Evolutionary conservation across 2,797 vertebrate species (phyloP), one percentile per base, ranked within the genome.

Genomic region (Pseudotriccus pelzelni): DNA sequence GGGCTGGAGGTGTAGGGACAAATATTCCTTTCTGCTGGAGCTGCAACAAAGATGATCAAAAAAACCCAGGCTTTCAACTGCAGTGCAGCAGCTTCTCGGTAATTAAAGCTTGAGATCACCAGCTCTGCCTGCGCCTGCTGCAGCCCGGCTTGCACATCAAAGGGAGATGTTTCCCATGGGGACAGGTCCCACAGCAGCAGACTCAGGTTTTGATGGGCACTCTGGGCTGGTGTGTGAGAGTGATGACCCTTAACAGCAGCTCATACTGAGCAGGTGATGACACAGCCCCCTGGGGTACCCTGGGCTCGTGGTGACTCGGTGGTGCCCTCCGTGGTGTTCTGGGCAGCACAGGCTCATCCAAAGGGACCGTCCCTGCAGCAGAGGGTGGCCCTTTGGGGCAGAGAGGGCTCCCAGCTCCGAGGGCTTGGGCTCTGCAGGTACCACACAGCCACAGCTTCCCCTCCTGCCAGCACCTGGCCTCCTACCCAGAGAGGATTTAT

Each of bases 231-330:
- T 1, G 68, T 9, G 67, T 1, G 5, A 69, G 74, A 73, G 53
- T 2, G 53, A 41, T 6, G 52, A 62, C 77, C 59, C 77, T 3
- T 10, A 44, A 3, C 12, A 44, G 72, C 70, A 37, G 56, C 64
- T 88, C 50, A 6, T 12, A 2, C 9, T 2, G 20, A 36, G 80
- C 55, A 59, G 95, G 78, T 25, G 74, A 49, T 27, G 59, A 47
- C 1, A 1, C 46, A 32, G 7, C 27, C 36, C 43, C 37, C n/a
- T 9, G 0, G 3, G 22, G 55, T 30, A 36, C 23, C 22, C 37
- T 0, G 0, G 10, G 49, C 37, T 67, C 4, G 0, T 1, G 0
- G 59, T 6, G 62, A 18, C 60, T 52, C 1, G 0, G 10, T 1
- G 1, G 5, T 37, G 43, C 22, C 11, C 39, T 6, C 37, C 9